A percentile compares a stretch with the other conserved stretches of the same genome.
phyloP scores from a whole-genome alignment of 2,113 vertebrate species.

The Tor tambroides region DNA sequence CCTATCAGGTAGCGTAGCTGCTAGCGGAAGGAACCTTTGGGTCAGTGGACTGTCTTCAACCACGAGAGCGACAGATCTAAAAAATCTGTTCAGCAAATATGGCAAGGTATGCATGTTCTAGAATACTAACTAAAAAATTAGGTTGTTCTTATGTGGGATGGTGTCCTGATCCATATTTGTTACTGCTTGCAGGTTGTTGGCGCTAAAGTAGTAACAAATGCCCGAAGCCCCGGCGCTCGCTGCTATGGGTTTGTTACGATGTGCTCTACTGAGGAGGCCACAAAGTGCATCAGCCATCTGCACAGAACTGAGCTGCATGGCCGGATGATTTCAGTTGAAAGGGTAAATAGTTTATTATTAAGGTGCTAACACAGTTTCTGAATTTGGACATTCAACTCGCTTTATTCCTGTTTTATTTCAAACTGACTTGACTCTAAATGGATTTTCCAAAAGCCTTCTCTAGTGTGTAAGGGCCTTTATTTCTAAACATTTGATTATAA shows the following conservation, averaged over 20 bases:
- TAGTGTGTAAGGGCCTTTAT: not conserved
- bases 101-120: constrained; percentile 82
- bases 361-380: not conserved
- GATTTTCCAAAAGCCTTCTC: not conserved
- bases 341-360: constrained; percentile 72
- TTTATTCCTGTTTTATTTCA: not conserved
- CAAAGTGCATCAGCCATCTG: constrained; percentile 90
- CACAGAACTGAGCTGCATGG: constrained; percentile 96
- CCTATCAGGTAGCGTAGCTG: constrained; percentile 65
- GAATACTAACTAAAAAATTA: not conserved
- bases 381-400: not conserved
- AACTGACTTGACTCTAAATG: not conserved
- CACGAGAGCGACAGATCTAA: constrained; percentile 95
- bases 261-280: constrained; percentile 91
- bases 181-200: constrained; percentile 85
- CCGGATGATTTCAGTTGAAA: constrained; percentile 96
- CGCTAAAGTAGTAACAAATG: constrained; percentile 96
- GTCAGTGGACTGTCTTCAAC: constrained; percentile 95
- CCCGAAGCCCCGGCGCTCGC: constrained; percentile 93
- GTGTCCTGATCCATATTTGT: not conserved
- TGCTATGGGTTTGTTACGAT: constrained; percentile 98
- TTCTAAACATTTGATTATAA: not conserved
- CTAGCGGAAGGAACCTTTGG: constrained; percentile 89
- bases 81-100: constrained; percentile 96
- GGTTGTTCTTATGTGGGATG: not conserved